Evolutionary conservation across 2,797 vertebrate species (phyloP), one percentile per base, ranked within the genome.

Genomic region (Apogon hyalosoma): DNA sequence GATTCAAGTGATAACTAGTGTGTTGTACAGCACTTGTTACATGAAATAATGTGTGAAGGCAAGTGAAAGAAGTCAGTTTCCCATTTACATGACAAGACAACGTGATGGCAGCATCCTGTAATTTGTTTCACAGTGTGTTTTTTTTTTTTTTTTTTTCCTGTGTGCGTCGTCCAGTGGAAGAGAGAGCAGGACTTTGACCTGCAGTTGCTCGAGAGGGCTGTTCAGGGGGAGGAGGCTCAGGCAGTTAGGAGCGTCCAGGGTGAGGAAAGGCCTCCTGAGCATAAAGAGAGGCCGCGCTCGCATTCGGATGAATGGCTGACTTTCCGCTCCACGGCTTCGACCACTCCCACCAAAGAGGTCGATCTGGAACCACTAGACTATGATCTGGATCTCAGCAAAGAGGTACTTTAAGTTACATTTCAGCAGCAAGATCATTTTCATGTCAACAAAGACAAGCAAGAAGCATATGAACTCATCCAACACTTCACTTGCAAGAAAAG

Each of bases 151-250:
- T 73, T 77, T 39, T 57, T 62, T 63, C 73, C 52, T 80, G 31
- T 94, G 49, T 88, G 55, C 63, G 2, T 81, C 82, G 75, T 84
- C 90, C 94, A 99, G 98, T 97, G 96, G 97, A 97, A 95, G 88
- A 94, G 98, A 67, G 97, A 99, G 92, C 97, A 98, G 93, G 97
- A 99, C 78, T 99, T 99, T 95, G 97, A 99, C 94, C 93, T 99
- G 90, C 97, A 98, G 95, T 89, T 99, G 88, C 92, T 99, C 72
- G 97, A 99, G 85, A 94, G 96, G 63, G 95, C 95, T 5, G 90
- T 97, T 52, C 95, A 93, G 75, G 95, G 95, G 47, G 93, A 94
- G 92, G 97, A 98, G 87, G 83, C 86, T 3, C 77, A 94, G 77
- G 92, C 91, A 28, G 94, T 94, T n/a, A 91, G 95, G 57, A 95